Evolutionary conservation across 2,797 vertebrate species (phyloP).

Genomic region (Scarus forsteni): DNA sequence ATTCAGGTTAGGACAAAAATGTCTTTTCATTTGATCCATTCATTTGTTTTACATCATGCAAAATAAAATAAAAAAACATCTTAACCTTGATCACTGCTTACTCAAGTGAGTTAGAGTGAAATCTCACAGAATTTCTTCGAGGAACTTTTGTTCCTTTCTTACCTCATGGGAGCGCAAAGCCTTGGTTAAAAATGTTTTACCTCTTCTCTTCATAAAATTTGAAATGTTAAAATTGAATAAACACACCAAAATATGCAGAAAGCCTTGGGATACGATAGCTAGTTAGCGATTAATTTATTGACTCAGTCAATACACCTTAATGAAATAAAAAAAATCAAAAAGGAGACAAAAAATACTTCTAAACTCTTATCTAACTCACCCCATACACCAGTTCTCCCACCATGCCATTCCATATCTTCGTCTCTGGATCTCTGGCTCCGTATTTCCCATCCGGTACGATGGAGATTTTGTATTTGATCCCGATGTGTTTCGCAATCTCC

Average conservation of each 20-base stretch:
- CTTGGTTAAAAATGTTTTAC: too few relatives aligned
- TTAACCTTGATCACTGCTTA: too few relatives aligned
- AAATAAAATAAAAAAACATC: too few relatives aligned
- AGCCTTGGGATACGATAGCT: neutral
- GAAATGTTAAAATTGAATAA: neutral
- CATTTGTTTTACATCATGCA: too few relatives aligned
- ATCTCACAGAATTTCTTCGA: too few relatives aligned
- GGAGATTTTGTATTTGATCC: constrained; percentile 99
- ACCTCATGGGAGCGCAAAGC: too few relatives aligned
- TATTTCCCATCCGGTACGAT: constrained; percentile 99
- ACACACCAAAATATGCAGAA: neutral
- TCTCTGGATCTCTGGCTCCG: constrained; percentile 97
- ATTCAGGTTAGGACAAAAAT: too few relatives aligned
- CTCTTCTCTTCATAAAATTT: too few relatives aligned
- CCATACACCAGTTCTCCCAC: constrained; percentile 99
- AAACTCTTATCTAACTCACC: constrained; percentile 84
- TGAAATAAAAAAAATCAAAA: neutral
- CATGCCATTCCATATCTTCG: constrained; percentile 99
- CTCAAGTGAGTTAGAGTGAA: too few relatives aligned
- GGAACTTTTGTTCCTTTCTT: too few relatives aligned
- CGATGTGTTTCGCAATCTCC: constrained; percentile 99
- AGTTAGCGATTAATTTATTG: neutral
- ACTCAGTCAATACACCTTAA: neutral
- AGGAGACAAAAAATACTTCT: neutral
- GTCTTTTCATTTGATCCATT: too few relatives aligned